Base-by-base conservation (phyloP, 2,888 invertebrate genomes). In the Machimus atricapillus region DNA sequence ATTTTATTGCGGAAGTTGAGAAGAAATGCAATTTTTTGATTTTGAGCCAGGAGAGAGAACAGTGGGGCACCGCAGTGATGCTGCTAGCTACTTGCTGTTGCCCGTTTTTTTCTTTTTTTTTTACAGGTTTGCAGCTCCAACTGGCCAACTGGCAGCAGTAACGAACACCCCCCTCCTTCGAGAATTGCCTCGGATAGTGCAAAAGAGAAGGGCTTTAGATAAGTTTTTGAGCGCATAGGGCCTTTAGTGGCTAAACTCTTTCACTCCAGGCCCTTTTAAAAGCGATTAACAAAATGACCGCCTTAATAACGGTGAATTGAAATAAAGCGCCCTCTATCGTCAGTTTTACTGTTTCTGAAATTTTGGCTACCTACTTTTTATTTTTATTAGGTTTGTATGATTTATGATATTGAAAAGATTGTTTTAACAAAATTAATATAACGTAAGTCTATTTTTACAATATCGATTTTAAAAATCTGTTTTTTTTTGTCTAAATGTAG, bases 1-100 rank as follows among this genome's bases (percentile, higher is more conserved):
- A 82, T 82, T 82, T 66, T 52, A 82, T 82, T 82, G 66, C 58
- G 82, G 82, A 82, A 82, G 82, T 82, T 82, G 58, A 52, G 19
- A 82, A 82, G 58, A 82, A 82, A 66, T 34, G 82, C 82, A 66
- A 58, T 82, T 82, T 52, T 82, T 66, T 66, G 56, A 81, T 81
- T 81, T 23, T 37, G 19, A 52, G 23, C 37, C n/a, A 8, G 12
- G 23, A 7, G 34, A 34, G 7, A 34, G 7, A 34, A 34, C 40
- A 19, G 46, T 19, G 46, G 19, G 43, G 43, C 2, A 12, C 9
- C 66, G 5, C 40, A 58, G 1, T 19, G 58, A 19, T n/a, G 58
- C 23, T 19, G 7, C 58, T 5, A n/a, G 19, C 3, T 56, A 6
- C 14, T n/a, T 37, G 37, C 7, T 8, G 37, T 37, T 40, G 8